Evolutionary conservation across 2,113 vertebrate genomes (phyloP), one percentile per base, ranked within the genome.

Genomic region (Chionis minor): DNA sequence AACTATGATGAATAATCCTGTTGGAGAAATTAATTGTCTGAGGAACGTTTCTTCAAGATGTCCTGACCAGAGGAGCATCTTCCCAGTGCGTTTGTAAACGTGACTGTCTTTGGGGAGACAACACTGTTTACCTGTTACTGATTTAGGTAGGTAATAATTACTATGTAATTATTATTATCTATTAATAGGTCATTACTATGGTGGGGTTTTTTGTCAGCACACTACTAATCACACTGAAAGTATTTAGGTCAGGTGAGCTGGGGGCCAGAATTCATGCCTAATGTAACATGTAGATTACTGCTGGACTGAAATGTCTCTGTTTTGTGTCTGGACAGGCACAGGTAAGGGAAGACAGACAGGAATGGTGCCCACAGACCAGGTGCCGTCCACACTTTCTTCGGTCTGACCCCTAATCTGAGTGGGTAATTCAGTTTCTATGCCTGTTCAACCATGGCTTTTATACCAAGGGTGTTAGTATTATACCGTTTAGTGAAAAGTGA

Each of bases 1-100:
- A 84, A 62, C 62, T 54, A 70, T 75, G 81, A 84, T 87, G 81
- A 86, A 87, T 91, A 63, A 38, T 77, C 89, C 62, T 80, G 42
- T 21, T 91, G 58, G 32, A 77, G 54, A 71, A 96, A 86, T 91
- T 63, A 92, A 91, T 92, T 96, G 83, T n/a, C 65, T 91, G 74
- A 87, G 42, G 63, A 75, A 19, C 3, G 3, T 55, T 90, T 80
- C 51, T n/a, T 52, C 45, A n/a, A 70, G 12, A 47, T 67, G 44
- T 32, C 66, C 79, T 93, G 90, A 65, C 81, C 66, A 82, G 65
- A 75, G 73, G 13, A 73, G 58, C 38, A n/a, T 80, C 81, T 77
- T 84, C 44, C 28, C 23, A 22, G 13, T 3, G 6, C 42, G 35
- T 19, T 93, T 65, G 40, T 27, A 75, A 89, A 77, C 1, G 4